Evolutionary conservation across 23 tunicate species (phyloP).

Genomic region (Styela clava): DNA sequence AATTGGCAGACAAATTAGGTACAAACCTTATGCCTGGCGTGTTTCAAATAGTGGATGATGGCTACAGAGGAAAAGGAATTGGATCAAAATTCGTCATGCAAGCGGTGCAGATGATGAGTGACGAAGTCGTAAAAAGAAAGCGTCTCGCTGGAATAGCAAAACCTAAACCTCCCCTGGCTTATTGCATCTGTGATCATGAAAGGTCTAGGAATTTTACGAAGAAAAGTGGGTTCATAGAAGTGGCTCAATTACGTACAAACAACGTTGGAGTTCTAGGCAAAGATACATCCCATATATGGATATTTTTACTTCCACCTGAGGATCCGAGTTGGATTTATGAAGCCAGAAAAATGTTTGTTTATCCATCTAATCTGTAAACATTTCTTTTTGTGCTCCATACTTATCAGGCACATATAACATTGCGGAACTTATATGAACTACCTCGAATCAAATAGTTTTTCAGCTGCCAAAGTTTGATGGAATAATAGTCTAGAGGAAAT

Average conservation of each 20-base stretch:
- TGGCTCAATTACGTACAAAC: slow-evolving; percentile 7
- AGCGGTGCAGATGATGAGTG: slow-evolving; percentile 17
- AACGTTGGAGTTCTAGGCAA: not conserved
- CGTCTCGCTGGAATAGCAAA: not conserved
- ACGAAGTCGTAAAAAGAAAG: slow-evolving; percentile 14
- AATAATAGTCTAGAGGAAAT: no score
- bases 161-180: slow-evolving; percentile 9
- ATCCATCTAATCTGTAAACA: not conserved
- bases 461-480: no score
- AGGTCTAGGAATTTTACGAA: slow-evolving; percentile 12
- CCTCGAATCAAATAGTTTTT: no score
- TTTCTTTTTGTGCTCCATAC: no score
- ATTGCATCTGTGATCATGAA: not conserved
- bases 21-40: slow-evolving; percentile 27
- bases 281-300: not conserved
- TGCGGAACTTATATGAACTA: no score
- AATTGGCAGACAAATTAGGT: slow-evolving; percentile 1
- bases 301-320: slow-evolving; percentile 19
- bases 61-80: slow-evolving; percentile 21
- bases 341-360: not conserved
- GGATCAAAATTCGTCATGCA: slow-evolving; percentile 17
- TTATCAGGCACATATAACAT: not conserved
- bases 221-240: slow-evolving; percentile 26
- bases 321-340: slow-evolving; percentile 22
- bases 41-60: slow-evolving; percentile 23